Evolutionary conservation across 2,888 invertebrate genomes (phyloP).

Genomic region (Zaprionus obscuricornis): DNA sequence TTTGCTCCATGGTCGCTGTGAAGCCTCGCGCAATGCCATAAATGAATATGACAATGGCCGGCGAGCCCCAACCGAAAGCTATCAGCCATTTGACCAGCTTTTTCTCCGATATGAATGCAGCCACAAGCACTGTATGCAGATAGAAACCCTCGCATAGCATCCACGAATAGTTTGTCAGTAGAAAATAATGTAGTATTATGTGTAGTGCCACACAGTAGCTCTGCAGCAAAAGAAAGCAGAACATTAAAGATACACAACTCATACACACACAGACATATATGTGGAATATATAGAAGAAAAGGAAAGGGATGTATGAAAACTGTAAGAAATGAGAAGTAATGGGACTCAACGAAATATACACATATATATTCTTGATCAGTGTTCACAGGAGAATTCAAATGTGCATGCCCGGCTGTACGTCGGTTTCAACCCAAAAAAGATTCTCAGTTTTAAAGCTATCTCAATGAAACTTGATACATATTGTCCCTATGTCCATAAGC

Average conservation of each 20-base stretch:
- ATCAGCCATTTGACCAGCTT: constrained; percentile 92
- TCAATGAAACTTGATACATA: no score
- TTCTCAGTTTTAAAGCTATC: no score
- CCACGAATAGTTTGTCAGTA: constrained; percentile 97
- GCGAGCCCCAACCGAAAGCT: constrained; percentile 93
- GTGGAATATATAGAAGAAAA: not conserved
- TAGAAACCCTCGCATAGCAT: constrained; percentile 98
- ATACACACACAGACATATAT: no score
- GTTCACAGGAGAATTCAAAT: no score
- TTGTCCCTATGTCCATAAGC: no score
- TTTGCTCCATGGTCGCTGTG: constrained; percentile 84
- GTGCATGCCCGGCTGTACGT: no score
- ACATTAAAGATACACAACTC: no score
- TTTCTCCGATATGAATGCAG: constrained; percentile 95
- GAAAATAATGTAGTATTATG: constrained; percentile 92
- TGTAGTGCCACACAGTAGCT: constrained; percentile 92
- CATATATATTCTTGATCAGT: no score
- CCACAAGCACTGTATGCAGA: constrained; percentile 95
- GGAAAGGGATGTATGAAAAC: not conserved
- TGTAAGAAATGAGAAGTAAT: no score
- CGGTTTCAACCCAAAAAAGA: no score
- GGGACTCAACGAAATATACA: no score
- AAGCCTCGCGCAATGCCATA: constrained; percentile 88
- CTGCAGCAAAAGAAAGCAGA: constrained; percentile 83
- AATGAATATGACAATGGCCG: constrained; percentile 87